A percentile compares a stretch with the other conserved stretches of the same genome.
Evolutionary conservation across 2,888 invertebrate species (phyloP).

Genomic region (Epirrita christyi): DNA sequence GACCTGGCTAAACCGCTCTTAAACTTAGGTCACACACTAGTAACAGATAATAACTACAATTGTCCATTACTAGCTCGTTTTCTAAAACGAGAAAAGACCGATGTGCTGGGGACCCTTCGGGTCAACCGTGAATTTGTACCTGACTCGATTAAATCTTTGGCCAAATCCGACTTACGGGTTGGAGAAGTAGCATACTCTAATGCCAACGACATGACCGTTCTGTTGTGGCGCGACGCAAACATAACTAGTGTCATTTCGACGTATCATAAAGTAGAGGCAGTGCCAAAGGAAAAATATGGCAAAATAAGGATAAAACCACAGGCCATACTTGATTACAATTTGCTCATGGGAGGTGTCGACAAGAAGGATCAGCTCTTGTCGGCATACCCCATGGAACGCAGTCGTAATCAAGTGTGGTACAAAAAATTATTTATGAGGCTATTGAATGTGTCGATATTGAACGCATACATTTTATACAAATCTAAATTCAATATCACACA

Average conservation of each 20-base stretch:
- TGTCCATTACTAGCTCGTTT: slow-evolving; percentile 7
- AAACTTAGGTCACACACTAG: slow-evolving; percentile 37
- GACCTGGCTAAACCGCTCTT: slow-evolving; percentile 27
- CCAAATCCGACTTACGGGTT: too few relatives aligned
- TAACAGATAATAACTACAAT: slow-evolving; percentile 46
- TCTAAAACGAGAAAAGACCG: slow-evolving; percentile 20
- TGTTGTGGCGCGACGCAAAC: slow-evolving; percentile 36
- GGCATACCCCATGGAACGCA: slow-evolving; percentile 17
- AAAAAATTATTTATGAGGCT: slow-evolving; percentile 38
- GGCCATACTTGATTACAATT: slow-evolving; percentile 9
- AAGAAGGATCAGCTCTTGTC: slow-evolving; percentile 12
- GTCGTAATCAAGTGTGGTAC: slow-evolving; percentile 26
- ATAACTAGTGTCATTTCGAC: slow-evolving; percentile 10
- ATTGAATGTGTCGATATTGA: slow-evolving; percentile 32
- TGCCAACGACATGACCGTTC: slow-evolving; percentile 34
- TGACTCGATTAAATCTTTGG: too few relatives aligned
- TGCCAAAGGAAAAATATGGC: background rate
- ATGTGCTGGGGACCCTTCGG: background rate
- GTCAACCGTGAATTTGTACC: too few relatives aligned
- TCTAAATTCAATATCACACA: too few relatives aligned
- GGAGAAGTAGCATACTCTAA: slow-evolving; percentile 36
- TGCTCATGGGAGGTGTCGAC: slow-evolving; percentile 14
- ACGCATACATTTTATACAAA: slow-evolving; percentile 4
- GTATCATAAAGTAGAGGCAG: slow-evolving; percentile 7
- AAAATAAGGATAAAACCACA: slow-evolving; percentile 6